Percentiles rank a stretch among this genome's conserved stretches.
These are phyloP conservation scores for Danaus chrysippus DNA, from an alignment of 2,888 invertebrate genomes.

Conservation along the genomic window DNA sequence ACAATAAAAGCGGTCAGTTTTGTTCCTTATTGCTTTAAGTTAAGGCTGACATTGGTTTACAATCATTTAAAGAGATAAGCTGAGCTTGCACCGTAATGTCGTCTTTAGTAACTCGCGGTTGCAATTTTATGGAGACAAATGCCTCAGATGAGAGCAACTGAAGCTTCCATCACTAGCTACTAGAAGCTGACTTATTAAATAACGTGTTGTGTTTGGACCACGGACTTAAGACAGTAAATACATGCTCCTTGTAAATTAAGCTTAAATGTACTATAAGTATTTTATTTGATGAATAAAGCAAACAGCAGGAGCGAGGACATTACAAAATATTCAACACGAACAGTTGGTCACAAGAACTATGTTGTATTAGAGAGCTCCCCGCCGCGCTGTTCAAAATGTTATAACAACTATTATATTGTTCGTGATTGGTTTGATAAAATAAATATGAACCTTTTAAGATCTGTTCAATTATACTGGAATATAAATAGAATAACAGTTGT, in stretches of 20 bases:
- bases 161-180: slow-evolving; percentile 14
- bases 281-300: background rate
- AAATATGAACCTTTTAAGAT: too few species aligned
- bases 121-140: slow-evolving; percentile 31
- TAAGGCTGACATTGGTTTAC: slow-evolving; percentile 8
- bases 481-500: background rate
- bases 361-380: too few species aligned
- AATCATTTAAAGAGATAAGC: slow-evolving; percentile 16
- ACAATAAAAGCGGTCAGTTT: slow-evolving; percentile 1
- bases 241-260: background rate
- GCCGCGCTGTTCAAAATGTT: too few species aligned
- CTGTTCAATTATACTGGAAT: too few species aligned
- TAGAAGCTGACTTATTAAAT: slow-evolving; percentile 16
- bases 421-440: too few species aligned
- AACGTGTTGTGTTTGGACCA: slow-evolving; percentile 7
- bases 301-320: too few species aligned
- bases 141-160: slow-evolving; percentile 17
- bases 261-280: background rate
- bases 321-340: too few species aligned
- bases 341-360: too few species aligned
- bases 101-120: slow-evolving; percentile 22
- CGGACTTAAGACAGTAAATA: too few species aligned
- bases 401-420: too few species aligned
- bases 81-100: slow-evolving; percentile 17
- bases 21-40: background rate